Conservation (phyloP, 1,140 invertebrate genomes). For the Holcopasites calliopsidis region DNA sequence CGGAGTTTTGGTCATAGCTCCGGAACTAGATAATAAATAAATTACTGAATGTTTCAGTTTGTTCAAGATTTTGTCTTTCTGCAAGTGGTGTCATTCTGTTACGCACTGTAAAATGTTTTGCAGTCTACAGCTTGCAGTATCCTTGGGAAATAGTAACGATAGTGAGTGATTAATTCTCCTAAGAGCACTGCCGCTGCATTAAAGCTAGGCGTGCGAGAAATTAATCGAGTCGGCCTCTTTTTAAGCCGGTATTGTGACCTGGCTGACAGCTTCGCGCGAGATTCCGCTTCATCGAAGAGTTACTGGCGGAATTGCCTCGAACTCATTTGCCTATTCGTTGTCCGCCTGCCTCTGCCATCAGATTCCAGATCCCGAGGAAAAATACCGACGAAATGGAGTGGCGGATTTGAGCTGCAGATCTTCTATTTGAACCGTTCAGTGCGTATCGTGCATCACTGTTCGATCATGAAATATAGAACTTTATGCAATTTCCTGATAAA, state of each 20-base stretch:
- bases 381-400: neutral
- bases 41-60: no score
- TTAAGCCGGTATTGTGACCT: neutral
- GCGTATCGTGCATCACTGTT: neutral
- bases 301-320: no score
- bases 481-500: no score
- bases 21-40: no score
- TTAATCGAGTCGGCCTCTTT: conserved; percentile 7
- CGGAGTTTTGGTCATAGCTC: no score
- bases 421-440: no score
- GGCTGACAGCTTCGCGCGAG: no score
- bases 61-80: no score
- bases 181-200: neutral
- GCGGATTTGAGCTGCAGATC: no score
- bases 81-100: no score
- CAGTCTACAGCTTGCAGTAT: neutral
- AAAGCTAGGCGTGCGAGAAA: neutral
- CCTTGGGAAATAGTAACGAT: neutral
- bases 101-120: no score
- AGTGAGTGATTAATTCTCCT: neutral
- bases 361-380: neutral
- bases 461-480: neutral
- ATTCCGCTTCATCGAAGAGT: neutral
- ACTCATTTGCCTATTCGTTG: neutral
- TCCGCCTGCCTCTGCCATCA: neutral